Conservation (phyloP, 2,888 invertebrate species). For the Ophion costatus region DNA sequence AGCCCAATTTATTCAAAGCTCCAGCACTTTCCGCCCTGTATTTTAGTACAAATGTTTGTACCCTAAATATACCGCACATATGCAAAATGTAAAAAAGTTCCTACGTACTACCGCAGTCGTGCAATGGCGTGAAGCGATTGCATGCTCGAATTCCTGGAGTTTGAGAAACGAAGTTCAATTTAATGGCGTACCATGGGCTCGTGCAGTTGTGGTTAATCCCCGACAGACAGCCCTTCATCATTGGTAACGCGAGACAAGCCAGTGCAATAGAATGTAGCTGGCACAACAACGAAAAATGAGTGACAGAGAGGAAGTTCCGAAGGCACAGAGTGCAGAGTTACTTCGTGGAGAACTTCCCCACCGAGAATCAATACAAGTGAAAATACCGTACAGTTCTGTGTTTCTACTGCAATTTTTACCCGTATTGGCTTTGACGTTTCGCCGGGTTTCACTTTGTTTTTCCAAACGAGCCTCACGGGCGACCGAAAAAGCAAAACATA, state of each 20-base stretch:
- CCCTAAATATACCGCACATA: background rate
- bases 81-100: conserved; percentile 4
- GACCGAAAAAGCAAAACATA: background rate
- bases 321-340: conserved; percentile 2
- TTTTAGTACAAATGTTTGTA: background rate
- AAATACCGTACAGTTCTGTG: background rate
- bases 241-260: conserved; percentile 43
- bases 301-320: conserved; percentile 11
- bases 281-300: conserved; percentile 27
- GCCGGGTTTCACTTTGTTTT: background rate
- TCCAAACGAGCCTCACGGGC: background rate
- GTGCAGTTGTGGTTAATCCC: conserved; percentile 57
- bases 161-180: conserved; percentile 65
- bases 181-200: conserved; percentile 60
- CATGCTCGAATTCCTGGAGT: conserved; percentile 62
- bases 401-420: background rate
- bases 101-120: conserved; percentile 3
- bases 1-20: background rate
- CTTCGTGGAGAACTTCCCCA: background rate
- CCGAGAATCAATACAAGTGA: background rate
- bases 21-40: background rate
- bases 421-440: too few species aligned
- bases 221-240: conserved; percentile 61
- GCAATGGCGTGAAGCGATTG: conserved; percentile 69
- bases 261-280: conserved; percentile 34